A percentile compares a stretch with the other conserved stretches of the same genome.
phyloP scores from a whole-genome alignment of 1,140 invertebrate genomes.

The Bombus breviceps region DNA sequence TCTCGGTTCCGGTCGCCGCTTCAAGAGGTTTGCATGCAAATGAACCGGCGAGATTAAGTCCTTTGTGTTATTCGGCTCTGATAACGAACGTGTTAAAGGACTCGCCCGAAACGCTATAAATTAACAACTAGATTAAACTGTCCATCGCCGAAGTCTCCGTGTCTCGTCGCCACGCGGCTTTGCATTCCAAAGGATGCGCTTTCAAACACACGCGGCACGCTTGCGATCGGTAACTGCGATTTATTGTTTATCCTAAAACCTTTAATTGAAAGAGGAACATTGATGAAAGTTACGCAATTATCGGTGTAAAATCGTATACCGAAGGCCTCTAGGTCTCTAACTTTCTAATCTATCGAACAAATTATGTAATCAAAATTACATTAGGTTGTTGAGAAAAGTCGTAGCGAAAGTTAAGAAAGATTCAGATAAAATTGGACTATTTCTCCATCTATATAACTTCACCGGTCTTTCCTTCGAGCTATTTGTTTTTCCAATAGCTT shows the following conservation, averaged over 20 bases:
- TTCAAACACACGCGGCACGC: background rate
- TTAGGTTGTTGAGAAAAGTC: no score
- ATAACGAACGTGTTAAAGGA: slow-evolving; percentile 64
- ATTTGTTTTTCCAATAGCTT: no score
- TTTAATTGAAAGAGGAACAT: background rate
- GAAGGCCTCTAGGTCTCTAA: no score
- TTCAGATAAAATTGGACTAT: no score
- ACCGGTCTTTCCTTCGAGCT: no score
- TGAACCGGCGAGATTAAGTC: slow-evolving; percentile 73
- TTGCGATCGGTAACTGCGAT: background rate
- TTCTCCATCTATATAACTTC: no score
- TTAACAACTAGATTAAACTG: slow-evolving; percentile 76
- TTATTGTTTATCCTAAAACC: background rate
- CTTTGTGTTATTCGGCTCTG: slow-evolving; percentile 70
- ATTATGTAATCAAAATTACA: no score
- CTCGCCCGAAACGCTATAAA: slow-evolving; percentile 64
- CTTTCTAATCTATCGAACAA: no score
- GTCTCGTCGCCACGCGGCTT: slow-evolving; percentile 15
- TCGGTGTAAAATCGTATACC: no score
- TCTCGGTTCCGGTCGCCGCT: slow-evolving; percentile 26
- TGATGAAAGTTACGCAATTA: background rate
- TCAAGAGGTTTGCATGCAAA: slow-evolving; percentile 73
- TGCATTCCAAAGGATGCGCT: slow-evolving; percentile 26
- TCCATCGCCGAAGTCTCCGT: slow-evolving; percentile 24
- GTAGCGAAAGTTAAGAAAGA: no score